Base-by-base conservation (phyloP, 2,888 invertebrate genomes). In the Drosophila flavopinicola region DNA sequence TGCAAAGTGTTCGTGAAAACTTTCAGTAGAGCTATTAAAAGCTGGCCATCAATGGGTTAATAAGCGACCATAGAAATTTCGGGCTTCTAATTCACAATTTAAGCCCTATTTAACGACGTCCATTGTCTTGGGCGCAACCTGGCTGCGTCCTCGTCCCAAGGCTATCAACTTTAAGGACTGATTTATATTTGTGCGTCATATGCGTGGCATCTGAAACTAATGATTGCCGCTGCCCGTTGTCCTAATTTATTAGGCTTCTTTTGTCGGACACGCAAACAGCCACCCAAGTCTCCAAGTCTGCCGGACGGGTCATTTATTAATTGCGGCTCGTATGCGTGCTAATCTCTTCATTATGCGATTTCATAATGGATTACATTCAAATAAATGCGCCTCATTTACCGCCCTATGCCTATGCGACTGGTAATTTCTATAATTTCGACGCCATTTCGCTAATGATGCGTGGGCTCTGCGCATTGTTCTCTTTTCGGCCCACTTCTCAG, bases 301-400 rank as follows among this genome's bases (percentile, higher is more conserved):
- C 24, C 37, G 60, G 69, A 63, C 63, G 67, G 86, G 80, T 87
- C 83, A 87, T 83, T 83, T 83, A 83, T 83, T 83, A 83, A 83
- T 83, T 83, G 85, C 76, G 78, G 39, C 60, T 71, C 63, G 73
- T 67, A 75, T 82, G 78, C 67, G 79, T 82, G 83, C 80, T 83
- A 83, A 83, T 83, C 83, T 83, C 83, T 83, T 83, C 83, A 83
- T 83, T 83, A 83, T 87, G 79, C 86, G 83, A 83, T 87, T 82
- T 85, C 83, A 85, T 83, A 83, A 83, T 83, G 87, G 86, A 87
- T 87, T 83, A 83, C 87, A 82, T 82, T 82, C 85, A 85, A 87
- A 82, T 82, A 82, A 80, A 82, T 87, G 82, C 71, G 71, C 60
- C 85, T 77, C 77, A 80, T 80, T 80, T 80, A 66, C 73, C 78